These are phyloP conservation scores for Polypedilum pembai DNA, from an alignment of 1,140 invertebrate species.

Conservation along the genomic window DNA sequence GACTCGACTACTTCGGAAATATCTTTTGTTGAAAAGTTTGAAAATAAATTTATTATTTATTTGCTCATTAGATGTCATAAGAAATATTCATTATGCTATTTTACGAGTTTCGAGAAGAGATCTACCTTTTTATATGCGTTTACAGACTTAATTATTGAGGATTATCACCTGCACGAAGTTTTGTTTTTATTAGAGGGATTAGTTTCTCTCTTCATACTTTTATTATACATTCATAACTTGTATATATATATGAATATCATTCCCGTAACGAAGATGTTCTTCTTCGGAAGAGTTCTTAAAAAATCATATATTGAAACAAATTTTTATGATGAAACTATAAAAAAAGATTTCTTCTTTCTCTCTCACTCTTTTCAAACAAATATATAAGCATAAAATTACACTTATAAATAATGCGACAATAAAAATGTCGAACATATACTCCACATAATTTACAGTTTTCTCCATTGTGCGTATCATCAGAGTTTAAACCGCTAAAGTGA, in stretches of 20 bases:
- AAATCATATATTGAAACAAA: background rate
- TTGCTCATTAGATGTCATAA: slow-evolving; percentile 23
- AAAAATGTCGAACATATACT: slow-evolving; percentile 24
- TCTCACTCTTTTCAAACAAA: no score
- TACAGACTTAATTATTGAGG: slow-evolving; percentile 21
- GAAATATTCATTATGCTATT: slow-evolving; percentile 26
- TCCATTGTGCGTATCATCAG: background rate
- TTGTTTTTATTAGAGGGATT: slow-evolving; percentile 7
- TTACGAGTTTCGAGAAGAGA: slow-evolving; percentile 11
- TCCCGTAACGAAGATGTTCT: background rate
- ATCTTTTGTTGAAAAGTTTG: slow-evolving; percentile 20
- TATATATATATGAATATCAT: slow-evolving; percentile 4
- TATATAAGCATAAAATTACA: slow-evolving; percentile 22
- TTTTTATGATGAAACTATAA: slow-evolving; percentile 12
- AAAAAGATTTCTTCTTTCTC: background rate
- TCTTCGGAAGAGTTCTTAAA: background rate
- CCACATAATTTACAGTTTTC: slow-evolving; percentile 11
- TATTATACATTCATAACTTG: no score
- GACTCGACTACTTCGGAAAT: background rate
- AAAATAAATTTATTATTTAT: slow-evolving; percentile 28
- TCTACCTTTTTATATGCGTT: background rate
- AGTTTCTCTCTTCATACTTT: background rate
- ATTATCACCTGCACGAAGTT: slow-evolving; percentile 25
- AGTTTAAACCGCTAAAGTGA: background rate
- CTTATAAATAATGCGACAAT: slow-evolving; percentile 25